phyloP scores from a whole-genome alignment of 1,140 invertebrate species.

The Philopotamus ludificatus region DNA sequence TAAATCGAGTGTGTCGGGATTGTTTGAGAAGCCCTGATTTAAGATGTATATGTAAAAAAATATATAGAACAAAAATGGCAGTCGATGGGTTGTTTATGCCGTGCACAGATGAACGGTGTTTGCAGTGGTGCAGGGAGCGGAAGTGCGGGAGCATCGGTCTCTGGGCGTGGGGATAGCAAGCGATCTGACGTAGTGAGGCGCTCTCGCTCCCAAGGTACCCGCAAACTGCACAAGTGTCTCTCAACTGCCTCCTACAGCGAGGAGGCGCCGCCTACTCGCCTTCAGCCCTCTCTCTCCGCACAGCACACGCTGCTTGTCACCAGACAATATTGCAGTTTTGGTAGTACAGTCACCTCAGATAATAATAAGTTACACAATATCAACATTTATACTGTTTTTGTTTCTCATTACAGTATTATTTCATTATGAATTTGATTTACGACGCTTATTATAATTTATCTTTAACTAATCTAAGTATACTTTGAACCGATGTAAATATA shows the following conservation, averaged over 20 bases:
- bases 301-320: conserved; percentile 70
- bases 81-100: conserved; percentile 28
- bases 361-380: too few relatives aligned
- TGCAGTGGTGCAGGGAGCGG: conserved; percentile 57
- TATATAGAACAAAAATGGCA: conserved; percentile 9
- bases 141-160: conserved; percentile 44
- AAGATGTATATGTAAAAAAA: too few relatives aligned
- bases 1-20: too few relatives aligned
- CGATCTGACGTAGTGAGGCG: conserved; percentile 60
- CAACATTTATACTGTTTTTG: too few relatives aligned
- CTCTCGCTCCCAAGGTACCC: conserved; percentile 86
- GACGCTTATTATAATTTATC: too few relatives aligned
- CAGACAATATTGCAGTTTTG: conserved; percentile 90
- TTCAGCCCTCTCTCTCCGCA: conserved; percentile 55
- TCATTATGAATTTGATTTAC: not conserved
- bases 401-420: not conserved
- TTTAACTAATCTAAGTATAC: too few relatives aligned
- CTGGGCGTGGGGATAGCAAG: conserved; percentile 45
- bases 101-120: conserved; percentile 75
- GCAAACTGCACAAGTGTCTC: conserved; percentile 83
- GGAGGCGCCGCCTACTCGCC: conserved; percentile 59
- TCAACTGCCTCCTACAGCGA: conserved; percentile 75
- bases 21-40: too few relatives aligned
- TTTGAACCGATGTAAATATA: too few relatives aligned
- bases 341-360: conserved; percentile 72